Evolutionary conservation across 2,797 vertebrate genomes (phyloP).

Genomic region (Anolis apletophallus): DNA sequence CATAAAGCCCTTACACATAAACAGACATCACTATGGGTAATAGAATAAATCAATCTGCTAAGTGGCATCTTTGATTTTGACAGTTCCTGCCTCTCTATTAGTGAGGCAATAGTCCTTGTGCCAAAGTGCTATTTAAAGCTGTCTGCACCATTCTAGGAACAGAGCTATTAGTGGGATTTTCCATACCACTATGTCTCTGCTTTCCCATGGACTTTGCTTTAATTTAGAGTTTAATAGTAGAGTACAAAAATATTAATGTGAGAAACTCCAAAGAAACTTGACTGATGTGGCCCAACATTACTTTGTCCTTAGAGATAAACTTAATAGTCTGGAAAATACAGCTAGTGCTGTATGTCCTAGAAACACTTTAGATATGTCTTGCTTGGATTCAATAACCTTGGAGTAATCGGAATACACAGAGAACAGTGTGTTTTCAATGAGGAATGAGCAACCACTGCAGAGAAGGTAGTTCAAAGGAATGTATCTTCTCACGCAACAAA

Average conservation of each 20-base stretch:
- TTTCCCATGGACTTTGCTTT: background rate
- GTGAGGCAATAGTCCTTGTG: background rate
- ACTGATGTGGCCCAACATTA: background rate
- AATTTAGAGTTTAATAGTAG: background rate
- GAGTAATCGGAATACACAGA: background rate
- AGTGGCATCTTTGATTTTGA: background rate
- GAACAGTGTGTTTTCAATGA: background rate
- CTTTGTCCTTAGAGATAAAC: background rate
- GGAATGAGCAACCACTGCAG: background rate
- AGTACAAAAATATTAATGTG: background rate
- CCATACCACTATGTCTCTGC: background rate
- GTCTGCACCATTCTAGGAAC: background rate
- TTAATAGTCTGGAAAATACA: background rate
- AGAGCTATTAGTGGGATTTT: background rate
- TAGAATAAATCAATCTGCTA: background rate
- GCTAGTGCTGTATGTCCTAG: background rate
- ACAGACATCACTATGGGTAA: background rate
- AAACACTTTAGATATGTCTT: background rate
- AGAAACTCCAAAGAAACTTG: background rate
- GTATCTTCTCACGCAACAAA: background rate
- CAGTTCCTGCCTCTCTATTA: too few relatives aligned
- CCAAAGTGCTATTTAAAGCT: constrained; percentile 16
- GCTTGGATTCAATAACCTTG: background rate
- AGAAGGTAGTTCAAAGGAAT: background rate
- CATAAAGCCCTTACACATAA: background rate